Conservation (phyloP, 2,888 invertebrate genomes). For the Pandemis corylana region DNA sequence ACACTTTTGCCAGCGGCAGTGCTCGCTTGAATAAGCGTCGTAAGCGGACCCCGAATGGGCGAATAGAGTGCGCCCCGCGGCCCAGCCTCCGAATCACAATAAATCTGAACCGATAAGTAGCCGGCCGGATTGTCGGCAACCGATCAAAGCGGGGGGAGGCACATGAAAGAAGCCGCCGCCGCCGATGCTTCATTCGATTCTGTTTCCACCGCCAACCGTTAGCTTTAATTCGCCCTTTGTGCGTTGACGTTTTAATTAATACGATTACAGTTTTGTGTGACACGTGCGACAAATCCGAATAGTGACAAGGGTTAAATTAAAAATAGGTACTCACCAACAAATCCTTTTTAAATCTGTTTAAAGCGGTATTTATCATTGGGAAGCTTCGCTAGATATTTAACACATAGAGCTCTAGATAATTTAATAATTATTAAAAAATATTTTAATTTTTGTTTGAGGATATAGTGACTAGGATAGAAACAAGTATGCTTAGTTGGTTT, state of each 20-base stretch:
- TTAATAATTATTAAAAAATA: no score
- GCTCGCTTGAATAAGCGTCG: conserved; percentile 60
- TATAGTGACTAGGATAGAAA: no score
- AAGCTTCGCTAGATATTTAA: no score
- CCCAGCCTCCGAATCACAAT: conserved; percentile 81
- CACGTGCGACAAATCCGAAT: conserved; percentile 56
- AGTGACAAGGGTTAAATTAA: conserved; percentile 60
- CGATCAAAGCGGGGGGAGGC: conserved; percentile 79
- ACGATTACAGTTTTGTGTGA: conserved; percentile 68
- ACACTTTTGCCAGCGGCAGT: conserved; percentile 62
- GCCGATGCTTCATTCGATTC: conserved; percentile 67
- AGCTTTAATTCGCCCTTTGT: conserved; percentile 68
- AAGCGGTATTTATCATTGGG: background rate
- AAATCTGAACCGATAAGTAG: conserved; percentile 85
- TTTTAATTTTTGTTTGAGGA: no score
- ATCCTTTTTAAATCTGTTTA: background rate
- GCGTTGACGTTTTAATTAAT: conserved; percentile 78
- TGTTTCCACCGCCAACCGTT: conserved; percentile 74
- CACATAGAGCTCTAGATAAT: no score
- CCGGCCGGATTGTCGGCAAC: conserved; percentile 80
- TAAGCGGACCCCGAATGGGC: conserved; percentile 61
- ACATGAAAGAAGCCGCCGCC: conserved; percentile 79
- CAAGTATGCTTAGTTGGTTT: no score
- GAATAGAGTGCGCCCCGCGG: conserved; percentile 65
- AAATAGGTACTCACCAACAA: background rate